Conservation (phyloP, 1,140 invertebrate genomes). For the Drosophila gunungcola region DNA sequence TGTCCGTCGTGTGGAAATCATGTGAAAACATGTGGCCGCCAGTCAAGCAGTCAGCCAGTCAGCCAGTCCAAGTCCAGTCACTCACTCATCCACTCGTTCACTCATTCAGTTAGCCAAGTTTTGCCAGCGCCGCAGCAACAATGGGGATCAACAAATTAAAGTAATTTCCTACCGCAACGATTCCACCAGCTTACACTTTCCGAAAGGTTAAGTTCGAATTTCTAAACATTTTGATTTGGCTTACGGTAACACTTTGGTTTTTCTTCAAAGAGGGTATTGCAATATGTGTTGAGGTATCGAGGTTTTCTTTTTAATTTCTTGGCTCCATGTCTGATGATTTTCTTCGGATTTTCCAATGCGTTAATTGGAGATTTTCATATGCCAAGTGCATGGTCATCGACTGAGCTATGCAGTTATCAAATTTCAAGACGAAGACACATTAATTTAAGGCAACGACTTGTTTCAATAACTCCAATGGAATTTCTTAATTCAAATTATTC, state of each 20-base stretch:
- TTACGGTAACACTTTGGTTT: no score
- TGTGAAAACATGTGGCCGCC: constrained; percentile 82
- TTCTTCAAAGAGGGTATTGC: constrained; percentile 3
- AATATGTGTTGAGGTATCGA: not conserved
- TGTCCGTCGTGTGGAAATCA: constrained; percentile 81
- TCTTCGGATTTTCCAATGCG: constrained; percentile 35
- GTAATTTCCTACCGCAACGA: constrained; percentile 80
- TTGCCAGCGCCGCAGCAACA: constrained; percentile 50
- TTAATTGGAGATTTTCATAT: constrained; percentile 71
- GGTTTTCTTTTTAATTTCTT: constrained; percentile 5
- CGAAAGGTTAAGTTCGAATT: constrained; percentile 27
- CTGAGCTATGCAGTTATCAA: constrained; percentile 25
- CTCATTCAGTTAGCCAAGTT: constrained; percentile 77
- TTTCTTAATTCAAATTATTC: not conserved
- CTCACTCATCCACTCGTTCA: constrained; percentile 55
- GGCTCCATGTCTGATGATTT: not conserved
- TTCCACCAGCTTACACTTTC: constrained; percentile 53
- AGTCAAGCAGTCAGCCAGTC: constrained; percentile 58
- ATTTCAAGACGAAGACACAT: constrained; percentile 11
- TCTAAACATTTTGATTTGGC: constrained; percentile 3
- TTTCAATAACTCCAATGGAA: constrained; percentile 11
- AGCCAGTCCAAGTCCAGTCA: constrained; percentile 56
- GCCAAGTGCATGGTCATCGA: constrained; percentile 49
- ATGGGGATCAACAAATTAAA: constrained; percentile 77
- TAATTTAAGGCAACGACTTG: not conserved